Percentiles rank a stretch among this genome's conserved stretches.
phyloP scores from a whole-genome alignment of 2,113 vertebrate genomes.

The Eurypyga helias region DNA sequence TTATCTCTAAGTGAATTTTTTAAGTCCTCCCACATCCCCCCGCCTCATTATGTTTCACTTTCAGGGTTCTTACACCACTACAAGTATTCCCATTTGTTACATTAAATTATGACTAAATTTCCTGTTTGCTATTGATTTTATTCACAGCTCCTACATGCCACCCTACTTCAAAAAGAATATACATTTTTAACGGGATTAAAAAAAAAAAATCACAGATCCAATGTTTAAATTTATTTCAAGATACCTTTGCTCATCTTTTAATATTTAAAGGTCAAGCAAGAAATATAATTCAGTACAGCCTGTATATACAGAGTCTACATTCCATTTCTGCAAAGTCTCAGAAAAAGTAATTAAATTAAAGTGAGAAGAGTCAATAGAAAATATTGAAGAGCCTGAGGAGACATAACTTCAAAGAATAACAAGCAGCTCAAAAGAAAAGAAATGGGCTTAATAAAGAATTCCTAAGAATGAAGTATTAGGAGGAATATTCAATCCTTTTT shows the following conservation, averaged over 20 bases:
- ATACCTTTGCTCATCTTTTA: constrained; percentile 44
- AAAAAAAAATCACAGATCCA: background rate
- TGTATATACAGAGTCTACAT: background rate
- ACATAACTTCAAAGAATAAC: constrained; percentile 53
- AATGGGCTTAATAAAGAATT: constrained; percentile 3
- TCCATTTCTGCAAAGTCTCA: constrained; percentile 26
- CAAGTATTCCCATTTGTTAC: background rate
- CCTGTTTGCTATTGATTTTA: constrained; percentile 58
- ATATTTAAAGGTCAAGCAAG: constrained; percentile 69
- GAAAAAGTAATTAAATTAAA: constrained; percentile 68
- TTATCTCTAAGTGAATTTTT: background rate
- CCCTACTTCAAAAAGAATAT: constrained; percentile 18
- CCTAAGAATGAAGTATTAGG: background rate
- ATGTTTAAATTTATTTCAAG: constrained; percentile 50
- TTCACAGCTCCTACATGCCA: constrained; percentile 18
- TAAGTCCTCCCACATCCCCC: background rate
- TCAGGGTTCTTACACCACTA: background rate
- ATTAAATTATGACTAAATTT: background rate
- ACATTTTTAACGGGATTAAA: constrained; percentile 39
- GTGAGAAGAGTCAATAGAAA: constrained; percentile 54
- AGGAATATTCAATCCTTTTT: background rate
- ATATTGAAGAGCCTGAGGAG: constrained; percentile 45
- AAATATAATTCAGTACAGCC: background rate
- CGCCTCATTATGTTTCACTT: background rate
- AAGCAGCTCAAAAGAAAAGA: constrained; percentile 14